Evolutionary conservation across 2,888 invertebrate species (phyloP), one percentile per base, ranked within the genome.

Genomic region (Pammene aurita): DNA sequence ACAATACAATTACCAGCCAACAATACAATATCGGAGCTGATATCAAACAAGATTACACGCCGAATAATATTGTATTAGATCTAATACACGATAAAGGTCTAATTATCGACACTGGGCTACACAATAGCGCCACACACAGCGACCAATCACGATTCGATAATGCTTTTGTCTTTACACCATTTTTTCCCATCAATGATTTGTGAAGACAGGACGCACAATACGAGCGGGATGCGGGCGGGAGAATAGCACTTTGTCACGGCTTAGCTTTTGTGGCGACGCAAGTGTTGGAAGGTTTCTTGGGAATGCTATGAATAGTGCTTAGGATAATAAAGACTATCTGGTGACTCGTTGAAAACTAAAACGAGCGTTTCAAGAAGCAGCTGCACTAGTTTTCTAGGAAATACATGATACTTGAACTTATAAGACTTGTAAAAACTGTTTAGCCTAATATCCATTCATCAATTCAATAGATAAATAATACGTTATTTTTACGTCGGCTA

Each of bases 121-220:
- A 83, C 80, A 83, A 83, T 81, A 75, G 78, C 61, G 78, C 90
- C 92, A 88, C 91, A 90, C 90, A 89, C 90, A 87, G 81, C 80
- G 90, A 76, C 83, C 88, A 90, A 89, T 88, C 86, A 83, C 74
- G 77, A 72, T 65, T 71, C 80, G 81, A 84, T 85, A 83, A 83
- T 77, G 84, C 86, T 83, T 87, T 90, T 90, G 91, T 90, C 86
- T 91, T 84, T 84, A 80, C 83, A 82, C 85, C 84, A 79, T 85
- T 85, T 87, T 84, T 79, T 78, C 77, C 76, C 77, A 72, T 73
- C 79, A 84, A 89, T 89, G 89, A 90, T 90, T 89, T 90, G 92
- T 91, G 90, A 87, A 88, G 88, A 85, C 88, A 87, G 89, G 89
- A 88, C 87, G 86, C 84, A 91, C 90, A 91, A 91, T 90, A 80